Percentiles rank a stretch among this genome's conserved stretches.
Conservation (phyloP, 2,113 vertebrate species). For the Tyto alba region DNA sequence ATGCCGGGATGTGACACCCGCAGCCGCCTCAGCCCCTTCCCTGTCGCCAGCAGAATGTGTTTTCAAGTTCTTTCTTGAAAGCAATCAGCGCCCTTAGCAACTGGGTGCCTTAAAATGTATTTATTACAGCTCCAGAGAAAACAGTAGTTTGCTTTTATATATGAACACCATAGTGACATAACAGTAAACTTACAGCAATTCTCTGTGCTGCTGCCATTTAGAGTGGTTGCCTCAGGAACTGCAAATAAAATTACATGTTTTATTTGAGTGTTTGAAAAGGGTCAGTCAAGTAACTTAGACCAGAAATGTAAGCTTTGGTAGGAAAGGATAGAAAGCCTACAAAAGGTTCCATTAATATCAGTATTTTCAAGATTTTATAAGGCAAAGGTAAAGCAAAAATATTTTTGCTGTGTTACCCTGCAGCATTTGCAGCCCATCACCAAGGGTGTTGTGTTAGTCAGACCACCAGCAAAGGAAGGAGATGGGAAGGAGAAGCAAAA, state of each 20-base stretch:
- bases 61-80: background rate
- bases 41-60: background rate
- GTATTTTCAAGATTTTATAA: background rate
- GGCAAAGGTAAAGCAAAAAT: background rate
- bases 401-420: background rate
- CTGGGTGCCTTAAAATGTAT: constrained; percentile 42
- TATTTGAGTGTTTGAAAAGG: constrained; percentile 38
- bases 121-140: constrained; percentile 54
- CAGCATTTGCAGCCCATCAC: background rate
- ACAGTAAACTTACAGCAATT: constrained; percentile 61
- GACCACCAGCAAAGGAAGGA: background rate
- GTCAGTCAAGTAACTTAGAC: constrained; percentile 9
- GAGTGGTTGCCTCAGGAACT: constrained; percentile 61
- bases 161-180: constrained; percentile 66
- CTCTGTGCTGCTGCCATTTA: constrained; percentile 51
- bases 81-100: constrained; percentile 30
- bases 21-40: background rate
- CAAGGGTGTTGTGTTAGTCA: background rate
- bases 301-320: background rate
- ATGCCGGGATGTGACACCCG: background rate
- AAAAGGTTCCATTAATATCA: background rate
- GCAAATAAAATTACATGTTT: constrained; percentile 51
- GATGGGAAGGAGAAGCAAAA: background rate
- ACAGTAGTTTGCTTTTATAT: constrained; percentile 61
- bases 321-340: background rate